Evolutionary conservation across 2,888 invertebrate species (phyloP), one percentile per base, ranked within the genome.

Genomic region (Protophormia terraenovae): DNA sequence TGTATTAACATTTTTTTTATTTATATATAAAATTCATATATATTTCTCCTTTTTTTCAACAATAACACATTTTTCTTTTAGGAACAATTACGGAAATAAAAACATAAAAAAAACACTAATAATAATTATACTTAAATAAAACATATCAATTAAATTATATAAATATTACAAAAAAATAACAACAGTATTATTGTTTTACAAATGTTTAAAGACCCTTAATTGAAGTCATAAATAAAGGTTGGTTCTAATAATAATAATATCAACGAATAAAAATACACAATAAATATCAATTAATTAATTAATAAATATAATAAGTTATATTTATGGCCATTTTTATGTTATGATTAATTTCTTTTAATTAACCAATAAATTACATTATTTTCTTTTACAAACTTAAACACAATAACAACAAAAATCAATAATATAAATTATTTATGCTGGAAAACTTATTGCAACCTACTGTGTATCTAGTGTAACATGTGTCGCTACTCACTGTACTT

Each of bases 381-480:
- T 41, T 41, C 0, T 16, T 53, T 53, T 14, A 75, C 16, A 53
- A 53, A 10, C 35, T 38, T 53, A 41, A 53, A 53, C 27, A 53
- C 7, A 77, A 55, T 32, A 12, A 69, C 62, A 78, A 50, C 50
- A 38, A 32, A n/a, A 27, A n/a, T n/a, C n/a, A n/a, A 7, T 14
- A 27, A 45, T 27, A 35, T 16, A 16, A 35, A 35, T 60, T 10
- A 3, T 35, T 27, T 62, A 41, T 47, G 1, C 0, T 45, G 47
- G n/a, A 67, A 80, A 58, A 58, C 73, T 73, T 73, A 66, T 66
- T 80, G 73, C 66, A 58, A 27, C 55, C 58, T 27, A n/a, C n/a
- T 10, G 32, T 66, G 60, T 69, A 12, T 10, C n/a, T 45, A 29
- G 55, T 10, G 19, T 10, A 60, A 7, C 24, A 12, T 4, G 8